Evolutionary conservation across 1,140 invertebrate genomes (phyloP).

Genomic region (Paralvinella palmiformis): DNA sequence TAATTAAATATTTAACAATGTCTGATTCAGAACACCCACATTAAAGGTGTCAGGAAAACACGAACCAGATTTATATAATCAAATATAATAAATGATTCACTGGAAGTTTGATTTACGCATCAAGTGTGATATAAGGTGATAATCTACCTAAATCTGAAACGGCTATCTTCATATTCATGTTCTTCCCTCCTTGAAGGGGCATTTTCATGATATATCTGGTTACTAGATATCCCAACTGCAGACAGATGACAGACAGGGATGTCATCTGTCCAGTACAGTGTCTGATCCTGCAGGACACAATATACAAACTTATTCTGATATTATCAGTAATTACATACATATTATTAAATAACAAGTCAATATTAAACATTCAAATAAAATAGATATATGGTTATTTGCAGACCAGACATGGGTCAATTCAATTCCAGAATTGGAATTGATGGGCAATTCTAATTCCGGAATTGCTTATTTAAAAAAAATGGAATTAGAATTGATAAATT

Average conservation of each 20-base stretch:
- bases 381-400: too few relatives aligned
- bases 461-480: too few relatives aligned
- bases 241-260: slow-evolving; percentile 69
- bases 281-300: background rate
- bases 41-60: background rate
- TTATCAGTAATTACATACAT: too few relatives aligned
- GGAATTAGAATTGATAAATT: too few relatives aligned
- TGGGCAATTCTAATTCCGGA: too few relatives aligned
- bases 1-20: too few relatives aligned
- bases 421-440: too few relatives aligned
- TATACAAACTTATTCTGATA: too few relatives aligned
- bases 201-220: slow-evolving; percentile 73
- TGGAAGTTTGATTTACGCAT: background rate
- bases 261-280: slow-evolving; percentile 70
- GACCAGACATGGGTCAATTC: too few relatives aligned
- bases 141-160: slow-evolving; percentile 64
- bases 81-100: background rate
- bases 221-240: slow-evolving; percentile 76
- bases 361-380: too few relatives aligned
- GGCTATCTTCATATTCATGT: slow-evolving; percentile 74
- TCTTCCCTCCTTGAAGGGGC: slow-evolving; percentile 65
- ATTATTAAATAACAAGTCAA: too few relatives aligned
- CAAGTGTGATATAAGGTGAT: background rate
- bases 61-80: background rate
- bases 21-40: too few relatives aligned